phyloP scores from a whole-genome alignment of 2,113 vertebrate genomes.

The Pelusios castaneus region DNA sequence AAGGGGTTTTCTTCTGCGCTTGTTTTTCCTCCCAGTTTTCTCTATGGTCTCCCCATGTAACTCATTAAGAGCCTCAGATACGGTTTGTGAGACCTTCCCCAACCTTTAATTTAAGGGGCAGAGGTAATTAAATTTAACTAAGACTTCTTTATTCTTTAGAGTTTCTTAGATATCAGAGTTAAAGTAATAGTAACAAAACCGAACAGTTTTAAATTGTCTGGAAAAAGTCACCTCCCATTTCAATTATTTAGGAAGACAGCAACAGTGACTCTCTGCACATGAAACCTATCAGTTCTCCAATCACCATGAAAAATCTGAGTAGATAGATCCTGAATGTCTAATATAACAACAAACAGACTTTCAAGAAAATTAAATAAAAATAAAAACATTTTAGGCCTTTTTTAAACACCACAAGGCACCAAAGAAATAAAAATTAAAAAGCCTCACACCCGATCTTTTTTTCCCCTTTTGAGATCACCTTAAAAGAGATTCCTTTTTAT shows the following conservation, averaged over 20 bases:
- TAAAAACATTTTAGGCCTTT: not conserved
- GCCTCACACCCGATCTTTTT: not conserved
- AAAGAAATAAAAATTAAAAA: not conserved
- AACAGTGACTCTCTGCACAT: not conserved
- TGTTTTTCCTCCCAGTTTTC: not conserved
- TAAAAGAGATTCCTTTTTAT: accelerated
- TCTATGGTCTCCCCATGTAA: slow-evolving; percentile 43
- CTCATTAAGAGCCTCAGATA: slow-evolving; percentile 32
- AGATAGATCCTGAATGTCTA: not conserved
- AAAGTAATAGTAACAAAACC: not conserved
- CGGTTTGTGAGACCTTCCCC: not conserved
- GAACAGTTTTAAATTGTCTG: not conserved
- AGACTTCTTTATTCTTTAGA: not conserved
- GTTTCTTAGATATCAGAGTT: slow-evolving; percentile 5
- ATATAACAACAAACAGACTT: not conserved
- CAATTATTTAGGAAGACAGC: not conserved
- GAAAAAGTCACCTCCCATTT: not conserved
- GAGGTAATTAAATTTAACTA: slow-evolving; percentile 36
- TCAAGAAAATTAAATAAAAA: not conserved
- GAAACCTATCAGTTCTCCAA: not conserved
- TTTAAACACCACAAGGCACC: not conserved
- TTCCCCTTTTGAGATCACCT: too few species aligned
- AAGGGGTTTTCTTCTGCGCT: not conserved
- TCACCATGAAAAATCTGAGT: not conserved
- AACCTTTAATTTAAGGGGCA: slow-evolving; percentile 27